Evolutionary conservation across 1,140 invertebrate species (phyloP).

Genomic region (Scaptomyza pallida): DNA sequence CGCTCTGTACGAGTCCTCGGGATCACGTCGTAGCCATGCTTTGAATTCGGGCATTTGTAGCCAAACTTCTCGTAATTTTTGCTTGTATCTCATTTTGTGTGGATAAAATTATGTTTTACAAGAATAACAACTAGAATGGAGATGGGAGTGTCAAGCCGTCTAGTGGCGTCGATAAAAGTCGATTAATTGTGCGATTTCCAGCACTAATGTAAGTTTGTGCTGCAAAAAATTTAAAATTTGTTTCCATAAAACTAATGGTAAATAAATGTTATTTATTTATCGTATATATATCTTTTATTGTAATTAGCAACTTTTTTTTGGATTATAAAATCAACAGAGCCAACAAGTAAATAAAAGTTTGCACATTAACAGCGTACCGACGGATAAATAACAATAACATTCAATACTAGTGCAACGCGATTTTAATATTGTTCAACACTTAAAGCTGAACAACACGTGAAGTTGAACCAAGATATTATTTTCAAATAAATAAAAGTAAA

Average conservation of each 20-base stretch:
- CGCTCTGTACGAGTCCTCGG: conserved; percentile 67
- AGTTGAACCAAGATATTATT: conserved; percentile 14
- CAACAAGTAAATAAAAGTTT: too few species aligned
- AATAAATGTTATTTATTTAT: too few species aligned
- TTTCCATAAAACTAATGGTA: too few species aligned
- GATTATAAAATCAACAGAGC: too few species aligned
- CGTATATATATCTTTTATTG: too few species aligned
- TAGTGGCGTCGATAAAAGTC: conserved; percentile 25
- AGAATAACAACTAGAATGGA: conserved; percentile 40
- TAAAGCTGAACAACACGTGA: conserved; percentile 38
- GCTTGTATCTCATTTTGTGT: conserved; percentile 59
- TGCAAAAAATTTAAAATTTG: too few species aligned
- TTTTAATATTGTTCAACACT: conserved; percentile 22
- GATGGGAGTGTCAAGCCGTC: conserved; percentile 62
- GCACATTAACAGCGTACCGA: too few species aligned
- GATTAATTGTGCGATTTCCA: background rate
- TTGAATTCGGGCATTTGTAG: conserved; percentile 68
- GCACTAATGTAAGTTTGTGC: background rate
- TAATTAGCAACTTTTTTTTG: too few species aligned
- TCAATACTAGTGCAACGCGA: background rate
- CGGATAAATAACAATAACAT: too few species aligned
- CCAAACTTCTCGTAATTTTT: conserved; percentile 68
- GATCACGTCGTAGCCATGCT: conserved; percentile 59
- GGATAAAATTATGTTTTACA: background rate
- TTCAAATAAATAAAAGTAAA: conserved; percentile 17